Base-by-base conservation (phyloP, 2,113 vertebrate genomes). In the Plecotus auritus region DNA sequence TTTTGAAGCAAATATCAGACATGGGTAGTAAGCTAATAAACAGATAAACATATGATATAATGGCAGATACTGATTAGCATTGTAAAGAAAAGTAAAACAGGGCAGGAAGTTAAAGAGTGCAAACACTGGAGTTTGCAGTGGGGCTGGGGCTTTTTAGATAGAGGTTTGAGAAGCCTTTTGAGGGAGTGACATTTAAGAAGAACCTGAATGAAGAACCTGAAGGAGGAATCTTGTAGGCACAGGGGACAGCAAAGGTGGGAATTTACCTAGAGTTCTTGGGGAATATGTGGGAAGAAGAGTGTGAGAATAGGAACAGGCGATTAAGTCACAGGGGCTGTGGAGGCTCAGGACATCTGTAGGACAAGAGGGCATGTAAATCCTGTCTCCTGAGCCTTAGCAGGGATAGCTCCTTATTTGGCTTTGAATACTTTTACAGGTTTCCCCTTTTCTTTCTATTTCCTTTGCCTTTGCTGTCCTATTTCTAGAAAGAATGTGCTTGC, bases 401-500 rank as follows among this genome's bases (percentile, higher is more conserved):
- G 10, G n/a, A 69, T n/a, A 80, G 78, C 56, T 85, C 54, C 85
- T 91, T 85, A 18, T 54, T 26, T 40, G 80, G 72, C 51, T 56
- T 85, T 85, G 72, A 78, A 61, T 88, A 54, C 16, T 78, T 4
- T 56, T 88, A 9, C n/a, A 51, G 45, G 3, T 80, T 92, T 83
- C 28, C 87, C 45, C 22, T 70, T 73, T 74, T 81, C 59, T 78
- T 96, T 76, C 77, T 59, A 54, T 73, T 93, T 93, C 40, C 64
- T 93, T 81, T 88, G 61, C 69, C 4, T 78, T 86, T 90, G 93
- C 64, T 85, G 70, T 54, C 81, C 89, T 89, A 51, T 97, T 85
- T 97, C 89, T 87, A 94, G 88, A 93, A 94, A 90, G 86, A 90
- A 96, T 94, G 80, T 87, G 76, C 64, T 67, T 94, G 74, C 56